Conservation (phyloP, 2,113 vertebrate species). For the Ariopsis seemanni region DNA sequence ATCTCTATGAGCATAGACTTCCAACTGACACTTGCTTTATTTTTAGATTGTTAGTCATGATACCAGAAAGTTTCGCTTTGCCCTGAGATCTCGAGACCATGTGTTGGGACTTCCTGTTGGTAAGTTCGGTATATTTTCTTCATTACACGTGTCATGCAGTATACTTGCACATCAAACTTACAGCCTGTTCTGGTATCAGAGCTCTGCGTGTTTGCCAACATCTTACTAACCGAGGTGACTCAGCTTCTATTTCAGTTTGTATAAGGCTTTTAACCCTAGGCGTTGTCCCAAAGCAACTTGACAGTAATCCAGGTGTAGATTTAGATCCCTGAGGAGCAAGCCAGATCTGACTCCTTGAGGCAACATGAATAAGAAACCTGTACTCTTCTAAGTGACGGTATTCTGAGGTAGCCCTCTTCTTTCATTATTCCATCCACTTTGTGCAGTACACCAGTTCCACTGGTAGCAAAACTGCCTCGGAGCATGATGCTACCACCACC, state of each 20-base stretch:
- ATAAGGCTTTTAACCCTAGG: not conserved
- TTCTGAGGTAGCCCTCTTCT: too few relatives aligned
- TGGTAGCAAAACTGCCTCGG: too few relatives aligned
- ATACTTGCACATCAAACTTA: not conserved
- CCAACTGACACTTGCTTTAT: not conserved
- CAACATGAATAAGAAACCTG: not conserved
- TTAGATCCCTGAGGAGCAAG: not conserved
- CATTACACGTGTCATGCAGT: too few relatives aligned
- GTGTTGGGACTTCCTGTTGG: conserved; percentile 90
- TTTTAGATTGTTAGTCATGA: conserved; percentile 87
- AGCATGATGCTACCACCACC: too few relatives aligned
- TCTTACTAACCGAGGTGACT: not conserved
- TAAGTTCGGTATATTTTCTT: conserved; percentile 59
- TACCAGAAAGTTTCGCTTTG: conserved; percentile 91
- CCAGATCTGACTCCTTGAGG: not conserved
- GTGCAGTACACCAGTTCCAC: too few relatives aligned
- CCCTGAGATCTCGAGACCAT: conserved; percentile 80
- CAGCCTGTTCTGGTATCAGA: not conserved
- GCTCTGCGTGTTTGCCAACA: not conserved
- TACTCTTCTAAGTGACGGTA: not conserved
- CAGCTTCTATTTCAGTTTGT: not conserved
- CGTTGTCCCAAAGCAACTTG: not conserved
- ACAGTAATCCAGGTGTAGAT: not conserved
- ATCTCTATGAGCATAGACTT: not conserved
- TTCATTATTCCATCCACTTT: too few relatives aligned